Evolutionary conservation across 1,140 invertebrate species (phyloP).

Genomic region (Lordiphosa clarofinis): DNA sequence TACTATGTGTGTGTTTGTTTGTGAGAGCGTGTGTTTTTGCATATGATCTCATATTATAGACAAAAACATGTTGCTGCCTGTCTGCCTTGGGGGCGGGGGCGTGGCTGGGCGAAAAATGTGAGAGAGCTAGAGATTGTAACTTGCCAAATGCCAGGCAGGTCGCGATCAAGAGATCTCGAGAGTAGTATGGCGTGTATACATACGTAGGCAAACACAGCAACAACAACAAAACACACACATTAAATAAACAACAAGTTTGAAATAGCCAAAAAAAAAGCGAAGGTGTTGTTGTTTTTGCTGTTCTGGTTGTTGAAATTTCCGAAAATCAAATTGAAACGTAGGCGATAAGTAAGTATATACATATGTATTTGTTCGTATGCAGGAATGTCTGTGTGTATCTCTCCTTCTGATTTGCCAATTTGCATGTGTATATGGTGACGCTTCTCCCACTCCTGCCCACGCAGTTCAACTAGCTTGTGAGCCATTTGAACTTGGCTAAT

Average conservation of each 20-base stretch:
- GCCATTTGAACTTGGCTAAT: slow-evolving; percentile 67
- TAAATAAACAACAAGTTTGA: slow-evolving; percentile 73
- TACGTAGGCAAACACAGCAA: slow-evolving; percentile 27
- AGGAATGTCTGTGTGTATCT: slow-evolving; percentile 20
- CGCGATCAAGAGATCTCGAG: slow-evolving; percentile 22
- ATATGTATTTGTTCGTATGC: slow-evolving; percentile 14
- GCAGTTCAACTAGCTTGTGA: slow-evolving; percentile 27
- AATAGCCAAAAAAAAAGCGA: slow-evolving; percentile 55
- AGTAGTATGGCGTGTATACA: slow-evolving; percentile 29
- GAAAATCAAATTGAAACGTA: slow-evolving; percentile 70
- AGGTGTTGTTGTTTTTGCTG: slow-evolving; percentile 61
- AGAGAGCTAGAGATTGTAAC: too few species aligned
- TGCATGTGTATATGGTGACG: slow-evolving; percentile 19
- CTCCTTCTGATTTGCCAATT: slow-evolving; percentile 51
- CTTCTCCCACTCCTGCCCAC: slow-evolving; percentile 37
- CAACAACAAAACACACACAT: too few species aligned
- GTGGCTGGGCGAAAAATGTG: slow-evolving; percentile 15
- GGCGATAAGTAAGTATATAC: slow-evolving; percentile 49
- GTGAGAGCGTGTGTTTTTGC: slow-evolving; percentile 41
- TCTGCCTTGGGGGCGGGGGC: slow-evolving; percentile 48
- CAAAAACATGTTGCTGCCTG: slow-evolving; percentile 52
- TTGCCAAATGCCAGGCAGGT: slow-evolving; percentile 55
- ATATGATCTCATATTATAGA: slow-evolving; percentile 67
- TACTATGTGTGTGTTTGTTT: too few species aligned
- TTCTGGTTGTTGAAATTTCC: slow-evolving; percentile 53